Percentiles rank a stretch among this genome's conserved stretches.
phyloP scores from a whole-genome alignment of 1,140 invertebrate genomes.

The Drosophila tani region DNA sequence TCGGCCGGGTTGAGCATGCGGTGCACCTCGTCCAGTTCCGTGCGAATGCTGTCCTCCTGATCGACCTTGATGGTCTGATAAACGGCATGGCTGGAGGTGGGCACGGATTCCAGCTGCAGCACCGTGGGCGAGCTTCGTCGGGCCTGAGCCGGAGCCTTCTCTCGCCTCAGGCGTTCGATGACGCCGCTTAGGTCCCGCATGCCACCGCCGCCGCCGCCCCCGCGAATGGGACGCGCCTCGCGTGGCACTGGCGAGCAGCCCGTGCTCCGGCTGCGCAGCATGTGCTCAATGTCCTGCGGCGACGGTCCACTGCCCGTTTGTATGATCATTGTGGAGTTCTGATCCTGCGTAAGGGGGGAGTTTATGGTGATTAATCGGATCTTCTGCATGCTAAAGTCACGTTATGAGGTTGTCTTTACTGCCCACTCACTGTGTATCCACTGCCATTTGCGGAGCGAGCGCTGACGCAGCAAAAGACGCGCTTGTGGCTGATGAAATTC shows the following conservation, averaged over 20 bases:
- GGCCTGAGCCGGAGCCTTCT: constrained; percentile 49
- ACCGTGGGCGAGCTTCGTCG: constrained; percentile 39
- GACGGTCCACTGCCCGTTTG: constrained; percentile 44
- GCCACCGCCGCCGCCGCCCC: constrained; percentile 31
- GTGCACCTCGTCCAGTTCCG: constrained; percentile 76
- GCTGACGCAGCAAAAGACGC: constrained; percentile 89
- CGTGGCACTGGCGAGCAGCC: constrained; percentile 70
- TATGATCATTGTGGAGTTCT: constrained; percentile 73
- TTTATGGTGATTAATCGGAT: not conserved
- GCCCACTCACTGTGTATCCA: constrained; percentile 86
- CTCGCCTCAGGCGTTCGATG: constrained; percentile 72
- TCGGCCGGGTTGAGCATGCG: constrained; percentile 81
- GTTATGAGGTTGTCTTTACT: constrained; percentile 54
- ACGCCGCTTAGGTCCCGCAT: constrained; percentile 76
- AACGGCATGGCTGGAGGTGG: constrained; percentile 70
- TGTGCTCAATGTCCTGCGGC: constrained; percentile 61
- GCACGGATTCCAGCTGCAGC: constrained; percentile 68
- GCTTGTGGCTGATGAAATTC: constrained; percentile 94
- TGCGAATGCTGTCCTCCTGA: constrained; percentile 72
- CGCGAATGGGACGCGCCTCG: constrained; percentile 53
- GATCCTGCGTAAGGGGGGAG: constrained; percentile 43
- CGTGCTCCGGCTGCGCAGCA: constrained; percentile 67
- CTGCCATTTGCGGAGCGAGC: constrained; percentile 77
- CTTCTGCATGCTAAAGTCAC: not conserved
- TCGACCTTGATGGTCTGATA: constrained; percentile 78